Base-by-base conservation (phyloP, 2,797 vertebrate genomes). In the Xiphophorus birchmanni region DNA sequence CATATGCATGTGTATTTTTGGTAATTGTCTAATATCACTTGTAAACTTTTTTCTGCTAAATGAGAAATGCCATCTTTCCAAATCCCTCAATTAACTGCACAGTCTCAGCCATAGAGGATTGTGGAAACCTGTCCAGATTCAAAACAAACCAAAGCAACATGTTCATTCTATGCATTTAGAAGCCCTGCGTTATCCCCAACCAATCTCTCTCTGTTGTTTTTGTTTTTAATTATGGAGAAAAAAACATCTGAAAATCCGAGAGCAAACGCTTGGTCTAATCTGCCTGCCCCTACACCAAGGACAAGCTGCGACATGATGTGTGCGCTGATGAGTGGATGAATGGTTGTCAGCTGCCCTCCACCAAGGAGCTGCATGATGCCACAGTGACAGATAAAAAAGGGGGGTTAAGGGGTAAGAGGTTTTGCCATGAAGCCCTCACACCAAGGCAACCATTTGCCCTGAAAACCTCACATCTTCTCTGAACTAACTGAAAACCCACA, bases 391-490 rank as follows among this genome's bases (percentile, higher is more conserved):
- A 77, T 80, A 81, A 44, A 71, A 42, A 47, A 29, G 0, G 12
- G 13, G 21, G 67, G 0, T 42, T 8, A 9, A 9, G 18, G 84
- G 82, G 82, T 80, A 90, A 85, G 81, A 85, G 90, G 86, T 78
- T 82, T 87, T 82, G 86, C 90, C 87, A 88, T 85, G 44, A 73
- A 89, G 90, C 76, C 84, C 77, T 73, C 80, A 91, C 82, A 91
- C 88, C 87, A 83, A 86, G 88, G 90, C 90, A 90, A 92, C 92
- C 93, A 93, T 94, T 92, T 94, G 93, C 89, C 91, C 84, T 29
- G 65, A 87, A 91, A 84, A 29, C 42, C 75, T 84, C 82, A 77
- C 74, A 76, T 69, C 60, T 77, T 83, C 80, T 86, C 48, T 60
- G 84, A 90, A 78, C 80, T 32, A 74, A 80, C 78, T 84, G 78